phyloP scores from a whole-genome alignment of 2,888 invertebrate species.

The Drosophila monieri region DNA sequence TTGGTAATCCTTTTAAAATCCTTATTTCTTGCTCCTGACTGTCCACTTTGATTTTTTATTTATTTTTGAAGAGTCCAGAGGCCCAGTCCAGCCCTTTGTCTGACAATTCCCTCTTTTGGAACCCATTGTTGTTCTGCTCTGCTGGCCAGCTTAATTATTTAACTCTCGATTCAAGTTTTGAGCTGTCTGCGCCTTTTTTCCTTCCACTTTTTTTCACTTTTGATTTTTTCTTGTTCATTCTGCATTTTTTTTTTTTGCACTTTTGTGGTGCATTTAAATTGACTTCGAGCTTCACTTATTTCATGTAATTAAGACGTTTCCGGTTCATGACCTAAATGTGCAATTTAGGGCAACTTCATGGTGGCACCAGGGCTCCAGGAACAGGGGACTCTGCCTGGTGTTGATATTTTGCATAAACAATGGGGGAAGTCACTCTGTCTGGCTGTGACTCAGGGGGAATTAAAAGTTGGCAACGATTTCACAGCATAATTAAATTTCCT shows the following conservation, averaged over 20 bases:
- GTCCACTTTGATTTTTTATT: conserved; percentile 45
- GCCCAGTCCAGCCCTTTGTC: conserved; percentile 41
- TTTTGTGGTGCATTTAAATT: conserved; percentile 61
- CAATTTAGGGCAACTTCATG: conserved; percentile 35
- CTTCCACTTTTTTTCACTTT: conserved; percentile 8
- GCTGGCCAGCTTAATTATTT: conserved; percentile 68
- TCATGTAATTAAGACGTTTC: conserved; percentile 73
- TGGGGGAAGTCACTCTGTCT: conserved; percentile 17
- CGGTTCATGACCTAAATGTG: conserved; percentile 72
- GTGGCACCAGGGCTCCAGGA: not conserved
- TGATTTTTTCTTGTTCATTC: conserved; percentile 31
- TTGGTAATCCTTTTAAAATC: not conserved
- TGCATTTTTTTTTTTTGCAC: conserved; percentile 26
- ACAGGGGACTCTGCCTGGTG: conserved; percentile 8
- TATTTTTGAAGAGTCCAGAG: conserved; percentile 27
- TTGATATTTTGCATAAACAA: conserved; percentile 35
- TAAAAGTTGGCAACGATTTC: conserved; percentile 9
- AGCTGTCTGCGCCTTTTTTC: conserved; percentile 26
- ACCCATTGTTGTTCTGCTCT: conserved; percentile 62
- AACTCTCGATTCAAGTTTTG: conserved; percentile 60
- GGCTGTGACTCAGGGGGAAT: conserved; percentile 17
- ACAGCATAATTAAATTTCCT: conserved; percentile 2
- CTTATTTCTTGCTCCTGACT: not conserved
- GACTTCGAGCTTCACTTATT: conserved; percentile 68
- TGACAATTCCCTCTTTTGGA: conserved; percentile 17